phyloP scores from a whole-genome alignment of 2,888 invertebrate species.

The Drosophila melanosoma region DNA sequence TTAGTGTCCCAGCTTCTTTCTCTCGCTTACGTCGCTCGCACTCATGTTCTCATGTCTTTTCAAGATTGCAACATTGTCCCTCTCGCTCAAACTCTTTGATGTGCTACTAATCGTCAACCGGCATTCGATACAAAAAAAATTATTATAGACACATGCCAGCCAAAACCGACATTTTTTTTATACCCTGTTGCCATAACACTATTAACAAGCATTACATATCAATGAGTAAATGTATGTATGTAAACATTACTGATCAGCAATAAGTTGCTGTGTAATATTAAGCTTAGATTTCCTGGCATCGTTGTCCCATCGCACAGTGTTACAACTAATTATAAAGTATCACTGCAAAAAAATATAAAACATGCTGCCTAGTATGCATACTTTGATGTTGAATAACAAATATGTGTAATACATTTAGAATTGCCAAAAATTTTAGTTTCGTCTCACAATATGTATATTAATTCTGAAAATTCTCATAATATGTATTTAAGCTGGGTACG shows the following conservation, averaged over 20 bases:
- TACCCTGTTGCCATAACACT: conserved; percentile 1
- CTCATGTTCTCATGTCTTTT: neutral
- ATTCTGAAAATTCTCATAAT: neutral
- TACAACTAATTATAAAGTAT: neutral
- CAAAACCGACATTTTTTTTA: conserved; percentile 3
- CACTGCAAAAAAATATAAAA: neutral
- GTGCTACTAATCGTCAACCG: conserved; percentile 6
- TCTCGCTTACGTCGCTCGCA: conserved; percentile 10
- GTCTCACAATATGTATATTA: neutral
- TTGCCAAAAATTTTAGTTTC: neutral
- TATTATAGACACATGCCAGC: conserved; percentile 9
- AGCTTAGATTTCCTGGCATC: neutral
- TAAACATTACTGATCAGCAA: conserved; percentile 2
- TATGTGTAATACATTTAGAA: neutral
- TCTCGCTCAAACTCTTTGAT: conserved; percentile 2
- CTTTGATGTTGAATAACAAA: neutral
- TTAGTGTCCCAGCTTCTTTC: conserved; percentile 41
- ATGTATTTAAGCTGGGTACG: neutral
- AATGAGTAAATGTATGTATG: neutral
- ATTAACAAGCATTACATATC: too few species aligned
- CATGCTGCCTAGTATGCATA: neutral
- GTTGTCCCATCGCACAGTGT: neutral
- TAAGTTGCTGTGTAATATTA: neutral
- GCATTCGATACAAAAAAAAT: conserved; percentile 9
- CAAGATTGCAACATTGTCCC: conserved; percentile 8